Evolutionary conservation across 2,797 vertebrate genomes (phyloP), one percentile per base, ranked within the genome.

Genomic region (Esox lucius): DNA sequence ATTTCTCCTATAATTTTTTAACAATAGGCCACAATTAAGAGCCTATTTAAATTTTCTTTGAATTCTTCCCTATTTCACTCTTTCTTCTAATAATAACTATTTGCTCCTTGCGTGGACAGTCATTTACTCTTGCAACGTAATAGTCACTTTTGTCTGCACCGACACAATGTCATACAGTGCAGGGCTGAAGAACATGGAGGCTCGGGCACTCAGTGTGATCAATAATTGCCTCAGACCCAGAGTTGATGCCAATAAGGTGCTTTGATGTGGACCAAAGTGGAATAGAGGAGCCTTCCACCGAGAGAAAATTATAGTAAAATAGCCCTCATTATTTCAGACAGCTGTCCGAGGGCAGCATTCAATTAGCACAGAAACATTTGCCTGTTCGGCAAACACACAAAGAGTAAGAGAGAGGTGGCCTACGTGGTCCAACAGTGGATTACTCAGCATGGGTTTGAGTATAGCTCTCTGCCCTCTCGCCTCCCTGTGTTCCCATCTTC

Each of bases 251-350:
- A 83, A 88, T 88, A 76, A 78, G 82, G 76, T 73, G 68, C 87
- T 90, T 88, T 91, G 87, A 90, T 90, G 87, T 89, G 90, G 87
- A 89, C 87, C 17, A 67, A 68, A 84, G 83, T 86, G 84, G 70
- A 53, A 46, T 15, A 65, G 35, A 73, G 61, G 35, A 64, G 39
- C 39, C 61, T 15, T 51, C 19, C 62, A 66, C 24, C 1, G 9
- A 26, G 68, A 70, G 35, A 46, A 56, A 66, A 51, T 31, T 22
- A 70, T 33, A 53, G 62, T 35, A 67, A 49, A 68, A 64, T 51
- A 31, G 87, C 85, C 81, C 87, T 90, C 85, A 90, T 91, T 90
- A 90, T 87, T 86, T 85, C 83, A 84, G 86, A 81, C 84, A 77
- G 84, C 86, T 87, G 85, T 86, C 86, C 83, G 81, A 13, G 70